Evolutionary conservation across 2,888 invertebrate species (phyloP), one percentile per base, ranked within the genome.

Genomic region (Melieria omissa): DNA sequence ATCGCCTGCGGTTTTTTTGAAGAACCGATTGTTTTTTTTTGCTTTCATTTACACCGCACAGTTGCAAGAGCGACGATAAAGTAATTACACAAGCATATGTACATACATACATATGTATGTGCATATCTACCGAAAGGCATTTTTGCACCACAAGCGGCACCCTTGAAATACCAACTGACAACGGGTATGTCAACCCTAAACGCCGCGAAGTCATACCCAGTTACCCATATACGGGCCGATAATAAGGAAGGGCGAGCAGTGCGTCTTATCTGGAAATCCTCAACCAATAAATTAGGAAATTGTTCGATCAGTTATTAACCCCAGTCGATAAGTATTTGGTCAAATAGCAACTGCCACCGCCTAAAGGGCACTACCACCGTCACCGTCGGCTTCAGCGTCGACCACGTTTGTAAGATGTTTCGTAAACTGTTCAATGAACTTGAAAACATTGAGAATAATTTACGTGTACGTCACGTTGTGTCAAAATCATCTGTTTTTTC

Each of bases 381-480:
- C 16, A 29, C 29, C 14, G 46, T 44, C n/a, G n/a, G 14, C 14
- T 49, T 60, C 46, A 58, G 46, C 12, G 60, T 60, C 60, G 47
- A 47, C 58, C 52, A 61, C 67, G 52, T 61, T 67, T 14, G 1
- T 16, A 61, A 47, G 42, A 29, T 61, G 46, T 54, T 54, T 65
- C 52, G 4, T 66, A 41, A 41, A 49, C 61, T 67, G 67, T 61
- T 67, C 67, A 67, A 67, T 67, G 67, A 67, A 67, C 67, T 67
- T 67, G 67, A 61, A 67, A 67, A 67, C 8, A 12, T n/a, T 12
- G 10, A n/a, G n/a, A 9, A 45, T 65, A 49, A 4, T 29, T 4
- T 66, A 16, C 45, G n/a, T 58, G 57, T 12, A 49, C 42, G 16
- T 47, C 46, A 14, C 12, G 44, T 8, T 8, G n/a, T 12, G 12